Conservation (phyloP, 1,140 invertebrate genomes). For the Leptinotarsa lineolata region DNA sequence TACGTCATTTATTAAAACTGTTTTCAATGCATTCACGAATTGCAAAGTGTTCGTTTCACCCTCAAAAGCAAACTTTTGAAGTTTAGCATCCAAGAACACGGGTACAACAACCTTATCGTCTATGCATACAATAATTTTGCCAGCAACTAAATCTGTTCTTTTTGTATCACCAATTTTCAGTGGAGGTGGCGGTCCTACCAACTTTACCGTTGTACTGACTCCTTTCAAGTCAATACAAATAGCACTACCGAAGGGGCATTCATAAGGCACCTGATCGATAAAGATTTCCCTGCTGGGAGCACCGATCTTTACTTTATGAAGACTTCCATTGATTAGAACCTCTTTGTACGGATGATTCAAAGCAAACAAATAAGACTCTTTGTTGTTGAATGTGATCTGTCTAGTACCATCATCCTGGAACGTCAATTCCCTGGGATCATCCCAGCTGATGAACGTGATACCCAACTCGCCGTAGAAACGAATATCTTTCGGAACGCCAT, state of each 20-base stretch:
- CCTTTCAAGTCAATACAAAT: constrained; percentile 81
- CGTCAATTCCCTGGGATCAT: constrained; percentile 82
- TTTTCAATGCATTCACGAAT: constrained; percentile 77
- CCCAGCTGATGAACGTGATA: constrained; percentile 80
- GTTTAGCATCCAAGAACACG: constrained; percentile 82
- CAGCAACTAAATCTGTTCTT: constrained; percentile 77
- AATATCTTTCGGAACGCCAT: constrained; percentile 79
- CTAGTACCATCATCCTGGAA: constrained; percentile 76
- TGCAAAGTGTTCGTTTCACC: constrained; percentile 75
- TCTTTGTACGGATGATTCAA: constrained; percentile 77
- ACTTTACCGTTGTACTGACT: constrained; percentile 72
- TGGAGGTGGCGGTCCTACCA: constrained; percentile 87
- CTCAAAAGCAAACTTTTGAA: constrained; percentile 79
- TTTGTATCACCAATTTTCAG: constrained; percentile 74
- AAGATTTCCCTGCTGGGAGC: constrained; percentile 90
- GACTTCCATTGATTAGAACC: constrained; percentile 70
- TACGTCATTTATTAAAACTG: constrained; percentile 80
- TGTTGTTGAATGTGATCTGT: constrained; percentile 71
- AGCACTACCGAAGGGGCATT: constrained; percentile 90
- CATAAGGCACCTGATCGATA: constrained; percentile 84
- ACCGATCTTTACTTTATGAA: constrained; percentile 83
- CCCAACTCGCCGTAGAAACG: constrained; percentile 84
- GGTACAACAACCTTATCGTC: constrained; percentile 78
- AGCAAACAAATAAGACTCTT: constrained; percentile 66
- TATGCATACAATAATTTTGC: constrained; percentile 81